A percentile compares a stretch with the other conserved stretches of the same genome.
These are phyloP conservation scores for Hemicrepidius hirtus DNA, from an alignment of 2,888 invertebrate genomes.

Conservation along the genomic window DNA sequence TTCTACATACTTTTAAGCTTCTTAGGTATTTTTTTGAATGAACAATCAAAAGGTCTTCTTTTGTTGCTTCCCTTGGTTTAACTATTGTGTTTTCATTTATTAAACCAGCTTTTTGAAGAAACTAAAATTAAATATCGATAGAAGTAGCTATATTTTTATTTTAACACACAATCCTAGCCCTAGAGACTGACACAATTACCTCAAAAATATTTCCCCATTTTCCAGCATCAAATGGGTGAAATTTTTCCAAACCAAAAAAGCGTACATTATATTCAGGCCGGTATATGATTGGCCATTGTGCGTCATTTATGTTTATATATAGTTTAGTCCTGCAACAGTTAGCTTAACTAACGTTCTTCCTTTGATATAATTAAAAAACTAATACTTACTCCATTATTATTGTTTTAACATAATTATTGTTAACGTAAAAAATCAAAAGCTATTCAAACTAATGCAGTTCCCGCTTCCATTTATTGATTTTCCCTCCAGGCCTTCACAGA, in stretches of 20 bases:
- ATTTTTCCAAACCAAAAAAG: constrained; percentile 86
- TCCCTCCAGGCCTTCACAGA: not conserved
- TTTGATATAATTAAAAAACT: constrained; percentile 22
- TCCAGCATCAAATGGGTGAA: constrained; percentile 91
- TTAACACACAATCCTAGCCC: too few species aligned
- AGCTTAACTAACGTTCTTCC: too few species aligned
- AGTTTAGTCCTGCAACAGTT: constrained; percentile 63
- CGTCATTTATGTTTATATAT: constrained; percentile 74
- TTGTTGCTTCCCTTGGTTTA: constrained; percentile 82
- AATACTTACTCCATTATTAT: constrained; percentile 54
- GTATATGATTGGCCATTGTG: constrained; percentile 88
- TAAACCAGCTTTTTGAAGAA: constrained; percentile 73
- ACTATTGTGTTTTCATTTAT: constrained; percentile 79
- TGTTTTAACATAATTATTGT: not conserved
- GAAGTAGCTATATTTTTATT: too few species aligned
- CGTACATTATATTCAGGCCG: constrained; percentile 86
- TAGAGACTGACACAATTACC: constrained; percentile 1
- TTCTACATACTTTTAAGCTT: constrained; percentile 77
- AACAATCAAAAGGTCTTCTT: constrained; percentile 83
- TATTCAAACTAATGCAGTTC: constrained; percentile 13
- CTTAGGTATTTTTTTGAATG: constrained; percentile 85
- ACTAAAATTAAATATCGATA: constrained; percentile 56
- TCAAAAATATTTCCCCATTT: constrained; percentile 88
- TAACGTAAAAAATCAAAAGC: not conserved
- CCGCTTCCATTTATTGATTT: constrained; percentile 46